Percentiles rank a stretch among this genome's conserved stretches.
These are phyloP conservation scores for Spermophilus dauricus DNA, from an alignment of 2,113 vertebrate species.

Conservation along the genomic window DNA sequence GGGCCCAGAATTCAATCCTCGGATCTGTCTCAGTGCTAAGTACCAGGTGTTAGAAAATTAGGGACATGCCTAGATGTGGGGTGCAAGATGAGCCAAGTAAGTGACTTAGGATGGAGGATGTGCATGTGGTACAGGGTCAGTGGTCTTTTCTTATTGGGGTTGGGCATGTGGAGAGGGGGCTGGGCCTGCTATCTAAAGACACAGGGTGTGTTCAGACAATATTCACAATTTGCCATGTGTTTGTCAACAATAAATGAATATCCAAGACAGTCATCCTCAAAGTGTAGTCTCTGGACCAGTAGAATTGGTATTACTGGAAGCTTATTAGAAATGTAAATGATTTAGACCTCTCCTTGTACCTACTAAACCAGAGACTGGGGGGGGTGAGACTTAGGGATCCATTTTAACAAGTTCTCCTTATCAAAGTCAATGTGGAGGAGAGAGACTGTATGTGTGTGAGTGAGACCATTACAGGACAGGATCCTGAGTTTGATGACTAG, in stretches of 20 bases:
- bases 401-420: neutral
- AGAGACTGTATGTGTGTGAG: neutral
- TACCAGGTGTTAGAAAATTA: neutral
- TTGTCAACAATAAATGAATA: neutral
- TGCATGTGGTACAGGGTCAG: neutral
- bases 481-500: too few species aligned
- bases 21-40: neutral
- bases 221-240: neutral
- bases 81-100: neutral
- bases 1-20: neutral
- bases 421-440: neutral
- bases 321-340: slow-evolving; percentile 1
- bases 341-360: neutral
- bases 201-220: neutral
- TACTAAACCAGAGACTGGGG: neutral
- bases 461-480: too few species aligned
- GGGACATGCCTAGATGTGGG: neutral
- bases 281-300: neutral
- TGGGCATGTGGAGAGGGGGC: neutral
- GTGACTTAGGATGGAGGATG: neutral
- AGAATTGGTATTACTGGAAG: neutral
- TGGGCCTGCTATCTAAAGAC: neutral
- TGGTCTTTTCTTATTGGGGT: neutral
- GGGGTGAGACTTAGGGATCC: neutral
- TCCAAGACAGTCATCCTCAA: neutral